Conservation (phyloP, 2,888 invertebrate species). For the Catocala fraxini region DNA sequence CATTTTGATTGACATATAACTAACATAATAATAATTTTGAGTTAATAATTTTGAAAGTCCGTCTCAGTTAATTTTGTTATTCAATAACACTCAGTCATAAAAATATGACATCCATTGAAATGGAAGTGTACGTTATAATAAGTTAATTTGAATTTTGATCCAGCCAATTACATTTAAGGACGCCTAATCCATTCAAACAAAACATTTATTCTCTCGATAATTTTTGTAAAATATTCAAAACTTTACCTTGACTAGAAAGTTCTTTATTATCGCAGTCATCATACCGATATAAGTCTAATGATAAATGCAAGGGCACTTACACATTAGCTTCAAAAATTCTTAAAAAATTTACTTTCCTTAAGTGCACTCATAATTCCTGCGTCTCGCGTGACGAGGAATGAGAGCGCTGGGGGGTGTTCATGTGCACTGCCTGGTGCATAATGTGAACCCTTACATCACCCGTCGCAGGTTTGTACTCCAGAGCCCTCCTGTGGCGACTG, state of each 20-base stretch:
- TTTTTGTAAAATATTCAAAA: conserved; percentile 18
- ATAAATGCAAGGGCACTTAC: neutral
- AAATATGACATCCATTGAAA: conserved; percentile 6
- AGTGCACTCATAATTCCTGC: conserved; percentile 49
- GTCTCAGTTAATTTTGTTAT: neutral
- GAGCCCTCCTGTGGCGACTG: conserved; percentile 83
- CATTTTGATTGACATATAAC: neutral
- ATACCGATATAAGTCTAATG: conserved; percentile 2
- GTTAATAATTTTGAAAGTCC: neutral
- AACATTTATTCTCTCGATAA: neutral
- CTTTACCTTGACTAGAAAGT: conserved; percentile 11
- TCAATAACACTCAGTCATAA: neutral
- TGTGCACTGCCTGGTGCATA: conserved; percentile 74
- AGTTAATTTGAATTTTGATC: neutral
- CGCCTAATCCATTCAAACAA: neutral
- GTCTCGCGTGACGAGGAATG: conserved; percentile 50
- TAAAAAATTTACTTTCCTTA: neutral
- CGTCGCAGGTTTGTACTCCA: conserved; percentile 74
- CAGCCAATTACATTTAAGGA: conserved; percentile 4
- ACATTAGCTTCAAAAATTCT: neutral
- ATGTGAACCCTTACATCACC: conserved; percentile 92
- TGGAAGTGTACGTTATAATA: conserved; percentile 1
- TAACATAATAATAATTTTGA: neutral
- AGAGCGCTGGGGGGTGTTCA: conserved; percentile 79
- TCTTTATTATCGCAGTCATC: conserved; percentile 12